A percentile compares a stretch with the other conserved stretches of the same genome.
Evolutionary conservation across 2,797 vertebrate genomes (phyloP).

Genomic region (Aplochiton taeniatus): DNA sequence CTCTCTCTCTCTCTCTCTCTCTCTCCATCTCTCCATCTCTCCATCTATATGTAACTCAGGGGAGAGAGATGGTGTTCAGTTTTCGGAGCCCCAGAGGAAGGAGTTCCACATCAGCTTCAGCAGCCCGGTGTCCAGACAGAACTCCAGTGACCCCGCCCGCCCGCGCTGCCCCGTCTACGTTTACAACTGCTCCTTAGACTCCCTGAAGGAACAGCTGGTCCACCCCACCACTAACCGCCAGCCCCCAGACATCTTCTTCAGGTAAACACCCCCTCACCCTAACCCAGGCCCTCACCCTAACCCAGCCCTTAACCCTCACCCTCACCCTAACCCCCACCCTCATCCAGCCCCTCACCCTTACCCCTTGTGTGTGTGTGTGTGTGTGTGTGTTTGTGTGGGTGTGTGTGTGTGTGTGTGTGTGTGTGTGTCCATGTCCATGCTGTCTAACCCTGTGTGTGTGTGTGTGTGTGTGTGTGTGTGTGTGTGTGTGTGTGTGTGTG

Average conservation of each 20-base stretch:
- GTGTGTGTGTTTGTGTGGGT: no score
- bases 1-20: not conserved
- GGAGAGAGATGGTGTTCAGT: conserved; percentile 78
- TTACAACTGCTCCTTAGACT: conserved; percentile 92
- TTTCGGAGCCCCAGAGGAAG: conserved; percentile 68
- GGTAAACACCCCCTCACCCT: conserved; percentile 64
- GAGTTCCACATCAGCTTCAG: conserved; percentile 79
- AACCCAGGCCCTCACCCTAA: no score
- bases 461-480: no score
- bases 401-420: no score
- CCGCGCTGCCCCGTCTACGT: conserved; percentile 90
- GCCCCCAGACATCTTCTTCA: conserved; percentile 87
- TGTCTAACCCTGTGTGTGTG: no score
- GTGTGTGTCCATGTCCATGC: no score
- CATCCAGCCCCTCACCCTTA: no score
- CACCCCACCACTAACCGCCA: conserved; percentile 76
- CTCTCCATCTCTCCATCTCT: not conserved
- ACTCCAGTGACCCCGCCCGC: conserved; percentile 70
- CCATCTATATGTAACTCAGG: conserved; percentile 34
- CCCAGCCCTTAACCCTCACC: not conserved
- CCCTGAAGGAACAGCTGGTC: conserved; percentile 88
- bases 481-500: no score
- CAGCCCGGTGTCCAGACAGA: conserved; percentile 80
- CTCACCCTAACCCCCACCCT: not conserved
- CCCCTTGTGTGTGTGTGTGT: no score